A percentile compares a stretch with the other conserved stretches of the same genome.
phyloP scores from a whole-genome alignment of 2,113 vertebrate species.

The Salvelinus alpinus region DNA sequence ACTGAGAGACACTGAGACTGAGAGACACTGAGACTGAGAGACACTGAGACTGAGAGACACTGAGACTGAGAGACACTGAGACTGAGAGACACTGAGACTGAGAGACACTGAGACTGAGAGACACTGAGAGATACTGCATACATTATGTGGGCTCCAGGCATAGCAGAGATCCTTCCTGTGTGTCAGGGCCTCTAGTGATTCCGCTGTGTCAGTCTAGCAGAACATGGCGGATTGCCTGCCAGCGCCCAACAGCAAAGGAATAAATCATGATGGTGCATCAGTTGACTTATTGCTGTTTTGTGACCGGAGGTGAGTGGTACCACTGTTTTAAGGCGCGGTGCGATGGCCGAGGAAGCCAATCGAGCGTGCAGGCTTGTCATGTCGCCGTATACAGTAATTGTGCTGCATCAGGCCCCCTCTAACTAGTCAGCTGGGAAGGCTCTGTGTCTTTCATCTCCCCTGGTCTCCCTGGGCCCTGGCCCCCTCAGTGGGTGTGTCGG shows the following conservation, averaged over 20 bases:
- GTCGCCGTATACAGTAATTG: slow-evolving; percentile 83
- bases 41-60: too few relatives aligned
- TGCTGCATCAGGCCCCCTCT: slow-evolving; percentile 84
- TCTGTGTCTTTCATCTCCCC: slow-evolving; percentile 72
- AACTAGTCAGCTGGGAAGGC: slow-evolving; percentile 95
- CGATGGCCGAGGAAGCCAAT: slow-evolving; percentile 76
- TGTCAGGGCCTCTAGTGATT: slow-evolving; percentile 76
- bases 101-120: too few relatives aligned
- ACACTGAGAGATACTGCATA: slow-evolving; percentile 50
- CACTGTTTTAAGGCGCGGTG: slow-evolving; percentile 68
- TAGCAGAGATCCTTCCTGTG: slow-evolving; percentile 33
- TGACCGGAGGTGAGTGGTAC: slow-evolving; percentile 84
- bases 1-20: too few relatives aligned
- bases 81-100: background rate
- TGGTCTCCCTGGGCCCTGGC: slow-evolving; percentile 45
- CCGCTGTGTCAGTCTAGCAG: slow-evolving; percentile 80
- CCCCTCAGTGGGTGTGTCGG: slow-evolving; percentile 29
- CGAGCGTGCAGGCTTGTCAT: slow-evolving; percentile 93
- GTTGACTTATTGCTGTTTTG: slow-evolving; percentile 92
- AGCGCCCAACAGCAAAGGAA: slow-evolving; percentile 87
- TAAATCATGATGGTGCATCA: slow-evolving; percentile 92
- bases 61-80: too few relatives aligned
- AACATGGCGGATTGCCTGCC: slow-evolving; percentile 73
- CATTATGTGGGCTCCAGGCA: slow-evolving; percentile 55
- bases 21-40: too few relatives aligned